Evolutionary conservation across 2,888 invertebrate genomes (phyloP).

Genomic region (Drosophila rellima): DNA sequence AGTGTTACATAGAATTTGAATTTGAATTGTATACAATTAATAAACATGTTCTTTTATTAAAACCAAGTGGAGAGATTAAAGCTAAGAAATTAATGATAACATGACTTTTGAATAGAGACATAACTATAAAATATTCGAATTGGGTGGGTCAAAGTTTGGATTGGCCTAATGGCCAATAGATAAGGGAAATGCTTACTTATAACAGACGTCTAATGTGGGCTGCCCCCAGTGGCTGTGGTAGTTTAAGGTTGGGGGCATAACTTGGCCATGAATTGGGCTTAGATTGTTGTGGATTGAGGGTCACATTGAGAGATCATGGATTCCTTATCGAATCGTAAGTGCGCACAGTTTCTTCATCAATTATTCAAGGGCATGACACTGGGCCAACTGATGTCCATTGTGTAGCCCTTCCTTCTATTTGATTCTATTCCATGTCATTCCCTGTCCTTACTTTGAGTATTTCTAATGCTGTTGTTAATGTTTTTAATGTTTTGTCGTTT

Average conservation of each 20-base stretch:
- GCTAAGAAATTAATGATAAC: too few relatives aligned
- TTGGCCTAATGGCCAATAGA: slow-evolving; percentile 18
- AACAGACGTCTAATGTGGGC: slow-evolving; percentile 8
- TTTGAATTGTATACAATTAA: too few relatives aligned
- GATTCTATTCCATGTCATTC: neutral
- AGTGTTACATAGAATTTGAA: too few relatives aligned
- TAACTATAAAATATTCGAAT: slow-evolving; percentile 10
- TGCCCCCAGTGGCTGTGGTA: neutral
- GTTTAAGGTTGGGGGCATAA: slow-evolving; percentile 53
- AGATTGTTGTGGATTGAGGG: slow-evolving; percentile 8
- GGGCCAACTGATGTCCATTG: slow-evolving; percentile 4
- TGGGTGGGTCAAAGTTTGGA: slow-evolving; percentile 21
- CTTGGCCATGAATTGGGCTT: slow-evolving; percentile 55
- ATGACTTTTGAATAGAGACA: slow-evolving; percentile 13
- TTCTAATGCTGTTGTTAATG: slow-evolving; percentile 76
- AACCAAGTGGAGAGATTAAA: too few relatives aligned
- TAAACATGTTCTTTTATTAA: too few relatives aligned
- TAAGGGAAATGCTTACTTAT: slow-evolving; percentile 17
- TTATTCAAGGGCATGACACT: slow-evolving; percentile 54
- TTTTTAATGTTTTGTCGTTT: slow-evolving; percentile 76
- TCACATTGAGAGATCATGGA: slow-evolving; percentile 39
- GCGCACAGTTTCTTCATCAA: slow-evolving; percentile 50
- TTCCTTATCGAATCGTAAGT: slow-evolving; percentile 33
- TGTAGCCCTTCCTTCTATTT: neutral
- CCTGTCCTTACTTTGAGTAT: slow-evolving; percentile 37